These are phyloP conservation scores for Aphelenchoides avenae DNA, from an alignment of 1,140 invertebrate species.

Conservation along the genomic window DNA sequence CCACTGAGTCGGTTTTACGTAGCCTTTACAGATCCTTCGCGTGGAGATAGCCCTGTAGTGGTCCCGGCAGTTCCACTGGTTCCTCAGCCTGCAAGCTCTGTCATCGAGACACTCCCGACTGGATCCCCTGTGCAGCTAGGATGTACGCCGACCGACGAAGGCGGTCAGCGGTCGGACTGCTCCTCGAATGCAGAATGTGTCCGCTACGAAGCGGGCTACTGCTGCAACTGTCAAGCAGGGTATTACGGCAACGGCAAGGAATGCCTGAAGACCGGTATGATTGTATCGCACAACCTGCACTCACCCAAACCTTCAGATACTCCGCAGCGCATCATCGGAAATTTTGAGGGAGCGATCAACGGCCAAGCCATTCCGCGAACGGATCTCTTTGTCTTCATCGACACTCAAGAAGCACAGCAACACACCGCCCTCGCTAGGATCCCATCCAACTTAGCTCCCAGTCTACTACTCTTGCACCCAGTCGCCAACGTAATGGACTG, in stretches of 20 bases:
- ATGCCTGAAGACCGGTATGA: slow-evolving; percentile 63
- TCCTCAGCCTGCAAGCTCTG: no score
- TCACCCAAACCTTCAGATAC: slow-evolving; percentile 68
- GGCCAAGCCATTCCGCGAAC: slow-evolving; percentile 70
- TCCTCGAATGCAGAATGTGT: slow-evolving; percentile 3
- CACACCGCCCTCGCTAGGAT: slow-evolving; percentile 84
- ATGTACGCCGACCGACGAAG: slow-evolving; percentile 1
- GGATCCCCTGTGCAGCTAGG: slow-evolving; percentile 18
- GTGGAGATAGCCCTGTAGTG: no score
- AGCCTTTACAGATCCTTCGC: no score
- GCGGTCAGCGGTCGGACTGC: background rate
- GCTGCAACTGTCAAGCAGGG: slow-evolving; percentile 75
- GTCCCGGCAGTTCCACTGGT: no score
- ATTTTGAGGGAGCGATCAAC: slow-evolving; percentile 75
- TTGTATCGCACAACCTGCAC: background rate
- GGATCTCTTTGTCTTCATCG: slow-evolving; percentile 86
- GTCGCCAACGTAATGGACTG: slow-evolving; percentile 79
- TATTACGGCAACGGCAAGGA: slow-evolving; percentile 84
- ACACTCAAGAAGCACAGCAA: slow-evolving; percentile 77
- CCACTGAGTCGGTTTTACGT: no score
- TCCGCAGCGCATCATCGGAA: slow-evolving; percentile 77
- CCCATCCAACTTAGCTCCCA: slow-evolving; percentile 70
- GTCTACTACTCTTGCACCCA: slow-evolving; percentile 73
- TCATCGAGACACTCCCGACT: no score
- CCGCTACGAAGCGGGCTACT: slow-evolving; percentile 70